Evolutionary conservation across 2,797 vertebrate genomes (phyloP), one percentile per base, ranked within the genome.

Genomic region (Sebastiscus tertius): DNA sequence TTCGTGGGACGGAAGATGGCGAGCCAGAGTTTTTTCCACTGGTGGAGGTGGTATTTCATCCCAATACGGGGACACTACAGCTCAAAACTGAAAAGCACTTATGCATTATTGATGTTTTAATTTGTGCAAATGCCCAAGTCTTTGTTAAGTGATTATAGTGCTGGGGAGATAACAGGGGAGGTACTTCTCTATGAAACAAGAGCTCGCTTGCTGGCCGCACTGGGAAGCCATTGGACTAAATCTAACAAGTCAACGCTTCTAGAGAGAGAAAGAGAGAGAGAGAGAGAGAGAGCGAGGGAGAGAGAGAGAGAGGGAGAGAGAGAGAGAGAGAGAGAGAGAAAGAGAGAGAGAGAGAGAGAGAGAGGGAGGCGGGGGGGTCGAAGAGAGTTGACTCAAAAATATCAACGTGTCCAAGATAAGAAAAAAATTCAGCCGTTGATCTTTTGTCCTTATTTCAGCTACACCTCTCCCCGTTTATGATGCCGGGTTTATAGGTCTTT

Each of bases 61-160:
- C 92, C 89, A 88, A 93, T 93, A 90, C 90, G 75, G 92, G 93
- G 93, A 93, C 92, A 94, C 95, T 92, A 92, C 94, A 91, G 90
- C 94, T 94, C 94, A 94, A 95, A 95, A 95, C 95, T 94, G 95
- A 95, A 96, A 95, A 95, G 96, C 95, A 92, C 93, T 96, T 95
- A 95, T 96, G 95, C 94, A 96, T 96, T 96, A 96, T 96, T 96
- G 95, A 96, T 96, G 94, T 96, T 96, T 96, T 96, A 96, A 96
- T 96, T 96, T 96, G 96, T 95, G 95, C 95, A 95, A 96, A 96
- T 96, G 96, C 95, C 94, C 91, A 91, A 94, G 96, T 96, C 96
- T 96, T 96, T 96, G 96, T 96, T 96, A 96, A 96, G 95, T 96
- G 95, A 96, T 96, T 96, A 95, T 95, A 95, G 94, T 94, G 94